phyloP scores from a whole-genome alignment of 2,888 invertebrate genomes.

The Sussaba pulchella region DNA sequence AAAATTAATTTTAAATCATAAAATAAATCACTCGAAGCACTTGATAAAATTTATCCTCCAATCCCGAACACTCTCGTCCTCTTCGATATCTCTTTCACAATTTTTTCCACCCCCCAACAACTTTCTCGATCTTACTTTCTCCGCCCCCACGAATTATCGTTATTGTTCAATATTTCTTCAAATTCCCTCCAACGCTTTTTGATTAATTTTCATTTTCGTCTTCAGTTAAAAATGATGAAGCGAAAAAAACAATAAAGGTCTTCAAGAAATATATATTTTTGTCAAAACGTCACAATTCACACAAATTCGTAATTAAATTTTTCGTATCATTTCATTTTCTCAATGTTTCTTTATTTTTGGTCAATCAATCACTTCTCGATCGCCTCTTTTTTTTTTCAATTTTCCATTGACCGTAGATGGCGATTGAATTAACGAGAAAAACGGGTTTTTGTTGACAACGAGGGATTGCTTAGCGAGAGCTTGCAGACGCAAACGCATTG shows the following conservation, averaged over 20 bases:
- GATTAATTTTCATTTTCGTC: too few relatives aligned
- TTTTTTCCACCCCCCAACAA: background rate
- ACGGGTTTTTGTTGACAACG: background rate
- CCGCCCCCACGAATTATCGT: background rate
- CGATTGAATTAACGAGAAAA: background rate
- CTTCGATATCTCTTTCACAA: constrained; percentile 8
- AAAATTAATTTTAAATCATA: background rate
- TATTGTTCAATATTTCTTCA: too few relatives aligned
- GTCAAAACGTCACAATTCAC: background rate
- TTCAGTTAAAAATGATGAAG: background rate
- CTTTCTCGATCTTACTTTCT: background rate
- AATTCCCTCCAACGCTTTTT: background rate
- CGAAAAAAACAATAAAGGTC: background rate
- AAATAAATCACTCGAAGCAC: background rate
- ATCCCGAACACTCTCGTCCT: constrained; percentile 20
- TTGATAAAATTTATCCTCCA: constrained; percentile 14
- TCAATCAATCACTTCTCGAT: background rate
- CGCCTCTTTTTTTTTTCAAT: background rate
- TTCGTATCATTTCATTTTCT: too few relatives aligned
- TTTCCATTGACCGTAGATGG: background rate
- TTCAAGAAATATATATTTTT: background rate
- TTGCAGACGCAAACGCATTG: constrained; percentile 71
- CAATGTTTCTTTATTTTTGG: background rate
- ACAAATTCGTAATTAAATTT: too few relatives aligned
- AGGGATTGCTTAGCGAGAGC: constrained; percentile 5